These are phyloP conservation scores for Xerus inauris DNA, from an alignment of 2,113 vertebrate species.

Conservation along the genomic window DNA sequence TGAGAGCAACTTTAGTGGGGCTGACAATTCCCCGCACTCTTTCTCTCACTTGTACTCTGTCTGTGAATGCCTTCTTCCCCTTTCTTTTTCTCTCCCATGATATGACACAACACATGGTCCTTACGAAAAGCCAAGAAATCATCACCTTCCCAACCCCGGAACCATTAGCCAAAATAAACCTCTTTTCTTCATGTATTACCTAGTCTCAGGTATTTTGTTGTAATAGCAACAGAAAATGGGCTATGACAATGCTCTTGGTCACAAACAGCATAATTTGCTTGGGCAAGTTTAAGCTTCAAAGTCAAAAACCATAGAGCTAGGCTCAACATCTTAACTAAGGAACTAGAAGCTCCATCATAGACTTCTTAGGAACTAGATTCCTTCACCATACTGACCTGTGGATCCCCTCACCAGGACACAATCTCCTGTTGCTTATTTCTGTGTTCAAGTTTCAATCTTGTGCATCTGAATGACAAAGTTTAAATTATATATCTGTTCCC, in stretches of 20 bases:
- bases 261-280: conserved; percentile 6
- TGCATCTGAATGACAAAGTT: background rate
- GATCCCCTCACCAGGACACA: background rate
- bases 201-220: background rate
- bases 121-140: background rate
- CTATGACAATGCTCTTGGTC: background rate
- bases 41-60: background rate
- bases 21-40: background rate
- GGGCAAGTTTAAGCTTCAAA: background rate
- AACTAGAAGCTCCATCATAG: background rate
- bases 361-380: background rate
- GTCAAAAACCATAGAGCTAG: background rate
- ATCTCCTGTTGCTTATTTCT: background rate
- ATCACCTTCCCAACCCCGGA: background rate
- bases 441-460: background rate
- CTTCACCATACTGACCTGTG: fast-evolving
- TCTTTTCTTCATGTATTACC: background rate
- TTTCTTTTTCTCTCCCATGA: background rate
- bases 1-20: background rate
- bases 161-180: background rate
- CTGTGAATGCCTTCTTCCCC: background rate
- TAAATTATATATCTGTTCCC: background rate
- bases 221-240: background rate
- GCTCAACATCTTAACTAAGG: background rate
- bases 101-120: background rate